Conservation (phyloP, 2,888 invertebrate genomes). For the Euproctis similis region DNA sequence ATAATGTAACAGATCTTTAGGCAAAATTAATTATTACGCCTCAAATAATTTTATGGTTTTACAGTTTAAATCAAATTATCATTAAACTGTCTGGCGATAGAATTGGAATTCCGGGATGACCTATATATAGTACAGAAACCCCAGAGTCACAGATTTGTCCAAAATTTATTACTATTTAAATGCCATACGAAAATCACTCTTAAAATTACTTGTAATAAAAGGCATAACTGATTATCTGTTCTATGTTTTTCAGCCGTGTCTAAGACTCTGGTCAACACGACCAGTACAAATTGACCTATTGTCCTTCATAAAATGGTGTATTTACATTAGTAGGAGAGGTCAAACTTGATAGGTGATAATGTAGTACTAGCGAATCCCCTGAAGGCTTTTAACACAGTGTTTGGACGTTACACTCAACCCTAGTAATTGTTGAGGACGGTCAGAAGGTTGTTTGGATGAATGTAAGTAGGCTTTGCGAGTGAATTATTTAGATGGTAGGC, state of each 20-base stretch:
- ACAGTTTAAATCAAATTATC: no score
- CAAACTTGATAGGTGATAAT: conserved; percentile 58
- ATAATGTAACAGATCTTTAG: no score
- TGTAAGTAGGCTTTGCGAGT: conserved; percentile 27
- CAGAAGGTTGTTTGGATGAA: conserved; percentile 38
- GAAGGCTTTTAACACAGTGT: conserved; percentile 62
- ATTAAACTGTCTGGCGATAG: no score
- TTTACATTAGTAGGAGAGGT: conserved; percentile 30
- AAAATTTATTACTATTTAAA: conserved; percentile 10
- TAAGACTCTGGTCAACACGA: conserved; percentile 30
- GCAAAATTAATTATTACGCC: no score
- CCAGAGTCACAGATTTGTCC: conserved; percentile 7
- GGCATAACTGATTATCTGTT: conserved; percentile 9
- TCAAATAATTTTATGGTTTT: no score
- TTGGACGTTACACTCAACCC: conserved; percentile 60
- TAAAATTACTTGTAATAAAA: conserved; percentile 8
- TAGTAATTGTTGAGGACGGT: conserved; percentile 63
- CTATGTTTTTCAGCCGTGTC: conserved; percentile 30
- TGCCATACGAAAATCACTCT: conserved; percentile 10
- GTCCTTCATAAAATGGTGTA: conserved; percentile 2
- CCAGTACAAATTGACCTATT: conserved; percentile 10
- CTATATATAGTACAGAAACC: no score
- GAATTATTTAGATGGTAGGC: conserved; percentile 35
- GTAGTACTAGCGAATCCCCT: conserved; percentile 47
- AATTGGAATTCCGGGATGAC: no score